phyloP scores from a whole-genome alignment of 1,140 invertebrate species.

The Drosophila ercepeae region DNA sequence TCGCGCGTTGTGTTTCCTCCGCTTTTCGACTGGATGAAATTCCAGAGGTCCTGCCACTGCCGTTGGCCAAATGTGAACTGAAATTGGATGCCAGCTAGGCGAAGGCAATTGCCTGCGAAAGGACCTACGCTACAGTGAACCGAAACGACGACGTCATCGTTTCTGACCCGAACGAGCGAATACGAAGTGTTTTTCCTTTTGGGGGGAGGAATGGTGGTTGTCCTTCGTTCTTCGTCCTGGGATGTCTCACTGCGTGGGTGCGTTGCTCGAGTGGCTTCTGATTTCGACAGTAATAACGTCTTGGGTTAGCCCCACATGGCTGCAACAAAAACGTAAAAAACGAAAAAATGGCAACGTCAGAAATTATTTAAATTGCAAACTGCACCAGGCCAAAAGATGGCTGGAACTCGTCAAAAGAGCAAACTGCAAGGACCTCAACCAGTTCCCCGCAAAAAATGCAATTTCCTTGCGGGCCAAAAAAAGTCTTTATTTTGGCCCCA shows the following conservation, averaged over 20 bases:
- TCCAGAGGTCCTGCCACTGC: constrained; percentile 22
- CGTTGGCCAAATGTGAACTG: constrained; percentile 70
- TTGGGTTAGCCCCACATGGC: constrained; percentile 62
- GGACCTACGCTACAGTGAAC: constrained; percentile 28
- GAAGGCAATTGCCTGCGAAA: constrained; percentile 35
- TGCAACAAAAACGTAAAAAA: constrained; percentile 8
- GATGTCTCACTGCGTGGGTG: background rate
- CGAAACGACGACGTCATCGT: constrained; percentile 45
- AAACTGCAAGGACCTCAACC: constrained; percentile 1
- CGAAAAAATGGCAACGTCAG: background rate
- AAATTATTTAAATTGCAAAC: constrained; percentile 72
- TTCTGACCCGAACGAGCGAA: constrained; percentile 7
- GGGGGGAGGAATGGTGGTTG: background rate
- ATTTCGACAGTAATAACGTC: constrained; percentile 36
- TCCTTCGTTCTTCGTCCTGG: background rate
- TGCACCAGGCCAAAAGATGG: constrained; percentile 34
- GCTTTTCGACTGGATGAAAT: background rate
- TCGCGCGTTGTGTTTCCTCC: constrained; percentile 6
- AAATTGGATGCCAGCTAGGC: constrained; percentile 44
- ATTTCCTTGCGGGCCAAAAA: constrained; percentile 24
- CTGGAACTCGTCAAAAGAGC: constrained; percentile 30
- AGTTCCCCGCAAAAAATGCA: constrained; percentile 18
- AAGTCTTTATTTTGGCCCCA: background rate
- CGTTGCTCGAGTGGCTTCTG: background rate
- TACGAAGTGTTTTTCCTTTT: constrained; percentile 5